These are phyloP conservation scores for Bergia puertoricense DNA, from an alignment of 92 coral and sea anemone species.

Conservation along the genomic window DNA sequence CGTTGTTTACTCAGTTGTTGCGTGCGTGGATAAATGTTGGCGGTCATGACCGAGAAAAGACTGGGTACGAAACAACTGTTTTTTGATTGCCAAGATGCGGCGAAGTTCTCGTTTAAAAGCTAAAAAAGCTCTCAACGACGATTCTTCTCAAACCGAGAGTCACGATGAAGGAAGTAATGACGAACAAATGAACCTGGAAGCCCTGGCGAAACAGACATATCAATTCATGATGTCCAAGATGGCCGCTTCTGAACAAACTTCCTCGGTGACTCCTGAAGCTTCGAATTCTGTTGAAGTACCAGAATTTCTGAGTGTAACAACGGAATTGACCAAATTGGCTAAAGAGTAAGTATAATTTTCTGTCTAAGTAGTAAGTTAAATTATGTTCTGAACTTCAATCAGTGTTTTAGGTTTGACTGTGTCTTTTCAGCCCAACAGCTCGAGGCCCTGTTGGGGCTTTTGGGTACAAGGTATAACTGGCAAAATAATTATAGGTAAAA, in stretches of 20 bases:
- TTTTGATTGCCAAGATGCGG: conserved; percentile 13
- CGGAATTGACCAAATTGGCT: conserved; percentile 5
- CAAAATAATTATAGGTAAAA: no score
- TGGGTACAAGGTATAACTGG: no score
- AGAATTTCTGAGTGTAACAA: conserved; percentile 14
- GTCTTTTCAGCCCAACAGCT: no score
- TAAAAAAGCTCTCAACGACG: neutral
- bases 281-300: conserved; percentile 14
- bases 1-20: neutral
- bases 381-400: neutral
- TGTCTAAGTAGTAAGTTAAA: neutral
- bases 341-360: conserved; percentile 24
- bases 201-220: conserved; percentile 21
- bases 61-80: neutral
- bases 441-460: no score
- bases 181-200: conserved; percentile 22
- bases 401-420: no score
- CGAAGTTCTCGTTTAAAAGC: conserved; percentile 22
- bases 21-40: neutral
- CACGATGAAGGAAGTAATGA: neutral
- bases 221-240: conserved; percentile 42
- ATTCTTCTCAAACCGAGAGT: neutral
- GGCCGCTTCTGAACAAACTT: neutral
- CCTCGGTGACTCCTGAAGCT: neutral
- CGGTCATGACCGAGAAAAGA: neutral